A percentile compares a stretch with the other conserved stretches of the same genome.
Conservation (phyloP, 1,140 invertebrate species). For the Rhopalosiphum maidis region DNA sequence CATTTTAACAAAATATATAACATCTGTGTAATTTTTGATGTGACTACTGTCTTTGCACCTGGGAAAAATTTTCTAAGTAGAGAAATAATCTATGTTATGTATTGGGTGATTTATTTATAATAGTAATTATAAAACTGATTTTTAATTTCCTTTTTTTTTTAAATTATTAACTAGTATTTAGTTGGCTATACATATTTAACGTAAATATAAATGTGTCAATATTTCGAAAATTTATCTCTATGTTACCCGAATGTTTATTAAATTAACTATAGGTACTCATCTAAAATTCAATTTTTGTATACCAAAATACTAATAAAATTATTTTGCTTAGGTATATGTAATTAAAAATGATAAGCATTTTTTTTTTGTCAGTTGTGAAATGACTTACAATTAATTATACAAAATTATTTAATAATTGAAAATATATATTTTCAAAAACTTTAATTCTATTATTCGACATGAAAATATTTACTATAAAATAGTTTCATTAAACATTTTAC, state of each 20-base stretch:
- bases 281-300: neutral
- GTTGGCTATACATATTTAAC: neutral
- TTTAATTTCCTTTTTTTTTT: neutral
- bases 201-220: too few species aligned
- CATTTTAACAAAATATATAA: neutral
- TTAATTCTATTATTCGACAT: neutral
- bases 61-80: neutral
- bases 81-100: neutral
- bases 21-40: neutral
- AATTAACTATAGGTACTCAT: neutral
- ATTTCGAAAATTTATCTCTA: neutral
- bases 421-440: neutral
- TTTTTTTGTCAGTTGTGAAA: neutral
- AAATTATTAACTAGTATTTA: neutral
- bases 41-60: neutral
- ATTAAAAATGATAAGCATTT: neutral
- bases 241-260: neutral
- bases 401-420: neutral
- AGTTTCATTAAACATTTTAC: neutral
- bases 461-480: neutral
- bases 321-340: neutral
- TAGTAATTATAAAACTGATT: neutral
- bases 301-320: neutral
- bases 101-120: neutral
- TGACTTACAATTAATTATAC: neutral